phyloP scores from a whole-genome alignment of 2,113 vertebrate genomes.

The Mus pahari region DNA sequence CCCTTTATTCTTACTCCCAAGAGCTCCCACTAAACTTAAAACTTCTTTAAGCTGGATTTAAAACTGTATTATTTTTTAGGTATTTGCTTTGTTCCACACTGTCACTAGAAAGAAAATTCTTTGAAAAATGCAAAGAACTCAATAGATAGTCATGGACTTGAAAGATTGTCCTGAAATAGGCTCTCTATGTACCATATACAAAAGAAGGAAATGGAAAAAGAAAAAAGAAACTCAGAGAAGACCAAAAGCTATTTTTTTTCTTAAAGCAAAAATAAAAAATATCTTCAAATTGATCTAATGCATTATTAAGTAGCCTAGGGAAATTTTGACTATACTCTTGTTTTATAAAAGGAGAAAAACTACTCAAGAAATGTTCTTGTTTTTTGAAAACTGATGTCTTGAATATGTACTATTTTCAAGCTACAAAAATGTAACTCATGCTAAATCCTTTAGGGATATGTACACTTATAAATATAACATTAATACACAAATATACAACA shows the following conservation, averaged over 20 bases:
- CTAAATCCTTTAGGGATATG: conserved; percentile 78
- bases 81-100: conserved; percentile 34
- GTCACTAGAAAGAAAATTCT: conserved; percentile 22
- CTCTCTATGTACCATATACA: background rate
- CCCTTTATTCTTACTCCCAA: background rate
- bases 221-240: conserved; percentile 73
- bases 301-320: conserved; percentile 86
- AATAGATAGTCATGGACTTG: conserved; percentile 34
- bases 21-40: background rate
- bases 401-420: conserved; percentile 87
- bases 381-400: conserved; percentile 86
- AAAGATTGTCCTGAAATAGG: conserved; percentile 45
- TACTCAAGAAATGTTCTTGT: conserved; percentile 85
- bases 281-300: conserved; percentile 84
- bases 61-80: background rate
- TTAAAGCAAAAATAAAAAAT: conserved; percentile 70
- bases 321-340: conserved; percentile 88
- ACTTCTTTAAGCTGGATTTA: background rate
- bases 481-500: conserved; percentile 72
- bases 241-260: conserved; percentile 81
- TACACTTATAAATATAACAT: conserved; percentile 79
- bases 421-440: conserved; percentile 82
- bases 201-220: background rate
- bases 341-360: conserved; percentile 85
- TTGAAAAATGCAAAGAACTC: conserved; percentile 23